Evolutionary conservation across 2,888 invertebrate genomes (phyloP).

Genomic region (Cataglyphis albicans): DNA sequence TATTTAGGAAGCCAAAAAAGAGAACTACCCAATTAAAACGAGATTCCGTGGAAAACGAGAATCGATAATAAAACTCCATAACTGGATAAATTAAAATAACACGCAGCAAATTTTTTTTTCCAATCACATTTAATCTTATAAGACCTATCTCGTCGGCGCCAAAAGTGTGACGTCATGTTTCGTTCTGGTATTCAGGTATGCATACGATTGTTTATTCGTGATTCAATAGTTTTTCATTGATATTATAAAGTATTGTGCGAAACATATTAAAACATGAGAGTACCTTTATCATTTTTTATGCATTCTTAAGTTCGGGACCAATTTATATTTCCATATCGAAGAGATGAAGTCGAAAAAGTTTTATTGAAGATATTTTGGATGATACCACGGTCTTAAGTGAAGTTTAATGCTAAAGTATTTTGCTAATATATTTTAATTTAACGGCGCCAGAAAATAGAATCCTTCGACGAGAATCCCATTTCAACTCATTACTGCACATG

Average conservation of each 20-base stretch:
- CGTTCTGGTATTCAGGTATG: conserved; percentile 18
- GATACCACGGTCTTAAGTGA: conserved; percentile 99
- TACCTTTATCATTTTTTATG: conserved; percentile 71
- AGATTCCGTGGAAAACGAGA: no score
- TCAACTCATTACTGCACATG: not conserved
- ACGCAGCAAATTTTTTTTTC: no score
- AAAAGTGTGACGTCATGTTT: not conserved
- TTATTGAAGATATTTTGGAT: conserved; percentile 99
- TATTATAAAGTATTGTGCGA: not conserved
- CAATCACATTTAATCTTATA: no score
- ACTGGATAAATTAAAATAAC: no score
- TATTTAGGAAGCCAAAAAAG: no score
- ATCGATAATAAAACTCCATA: no score
- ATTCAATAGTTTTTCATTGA: conserved; percentile 25
- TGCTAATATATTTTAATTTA: not conserved
- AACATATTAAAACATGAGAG: conserved; percentile 69
- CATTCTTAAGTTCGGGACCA: conserved; percentile 83
- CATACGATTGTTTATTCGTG: conserved; percentile 23
- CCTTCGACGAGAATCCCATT: not conserved
- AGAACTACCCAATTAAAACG: no score
- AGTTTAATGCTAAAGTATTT: not conserved
- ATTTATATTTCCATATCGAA: conserved; percentile 98
- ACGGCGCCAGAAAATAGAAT: not conserved
- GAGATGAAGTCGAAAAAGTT: conserved; percentile 99
- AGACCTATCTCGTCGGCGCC: not conserved